Evolutionary conservation across 2,888 invertebrate genomes (phyloP).

Genomic region (Eupeodes latifasciatus): DNA sequence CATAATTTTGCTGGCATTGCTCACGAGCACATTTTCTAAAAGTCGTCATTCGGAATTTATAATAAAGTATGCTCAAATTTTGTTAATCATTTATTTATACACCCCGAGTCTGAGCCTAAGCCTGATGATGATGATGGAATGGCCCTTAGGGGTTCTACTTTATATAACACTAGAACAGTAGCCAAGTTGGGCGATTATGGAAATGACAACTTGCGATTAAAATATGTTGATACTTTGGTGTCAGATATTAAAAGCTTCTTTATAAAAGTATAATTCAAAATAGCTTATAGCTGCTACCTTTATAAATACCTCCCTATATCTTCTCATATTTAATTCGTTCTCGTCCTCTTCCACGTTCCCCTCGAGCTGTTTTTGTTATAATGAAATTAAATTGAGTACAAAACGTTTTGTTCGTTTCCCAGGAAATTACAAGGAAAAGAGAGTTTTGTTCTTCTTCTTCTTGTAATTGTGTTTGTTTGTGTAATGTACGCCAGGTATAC

Average conservation of each 20-base stretch:
- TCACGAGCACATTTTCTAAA: not conserved
- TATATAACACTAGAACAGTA: not conserved
- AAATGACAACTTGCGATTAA: conserved; percentile 5
- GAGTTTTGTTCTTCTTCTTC: not conserved
- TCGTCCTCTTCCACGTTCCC: not conserved
- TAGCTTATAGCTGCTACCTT: too few relatives aligned
- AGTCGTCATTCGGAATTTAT: not conserved
- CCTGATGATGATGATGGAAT: too few relatives aligned
- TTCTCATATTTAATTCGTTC: too few relatives aligned
- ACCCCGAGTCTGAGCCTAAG: not conserved
- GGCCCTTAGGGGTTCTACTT: not conserved
- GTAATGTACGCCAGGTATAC: not conserved
- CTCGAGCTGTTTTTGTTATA: not conserved
- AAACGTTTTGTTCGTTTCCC: not conserved
- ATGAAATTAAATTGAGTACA: conserved; percentile 14
- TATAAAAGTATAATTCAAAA: too few relatives aligned
- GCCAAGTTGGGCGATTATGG: not conserved
- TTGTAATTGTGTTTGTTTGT: too few relatives aligned
- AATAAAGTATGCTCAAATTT: conserved; percentile 4
- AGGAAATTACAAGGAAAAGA: not conserved
- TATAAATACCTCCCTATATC: too few relatives aligned
- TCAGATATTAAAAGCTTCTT: conserved; percentile 11
- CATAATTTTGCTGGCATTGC: not conserved
- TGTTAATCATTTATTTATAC: not conserved
- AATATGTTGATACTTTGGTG: conserved; percentile 8